Base-by-base conservation (phyloP, 1,140 invertebrate species). In the Probaryconus sp. region DNA sequence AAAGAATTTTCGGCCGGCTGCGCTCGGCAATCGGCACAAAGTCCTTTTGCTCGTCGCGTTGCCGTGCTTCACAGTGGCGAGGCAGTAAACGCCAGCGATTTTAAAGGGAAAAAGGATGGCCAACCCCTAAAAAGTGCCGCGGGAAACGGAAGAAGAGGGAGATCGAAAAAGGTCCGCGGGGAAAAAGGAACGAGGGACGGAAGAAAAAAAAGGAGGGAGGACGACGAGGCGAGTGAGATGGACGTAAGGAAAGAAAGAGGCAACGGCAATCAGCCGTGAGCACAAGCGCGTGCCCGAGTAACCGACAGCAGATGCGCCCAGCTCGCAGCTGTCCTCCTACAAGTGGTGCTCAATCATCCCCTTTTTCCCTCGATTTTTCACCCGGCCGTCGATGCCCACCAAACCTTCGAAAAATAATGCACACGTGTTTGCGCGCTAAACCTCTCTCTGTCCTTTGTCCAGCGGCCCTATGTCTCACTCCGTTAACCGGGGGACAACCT, bases 341-440 rank as follows among this genome's bases (percentile, higher is more conserved):
- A 86, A 87, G 85, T 86, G 85, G 84, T 86, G 85, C 85, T 85
- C 85, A 86, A 85, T 86, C 83, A 82, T 79, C 78, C 78, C 69
- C 77, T 79, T 79, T 79, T 78, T 69, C 47, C 56, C 56, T 56
- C 30, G 20, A 11, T 68, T 79, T 76, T 60, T 55, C 58, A 51
- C 42, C 58, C 31, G 48, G 28, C 71, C 79, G 81, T 61, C 35
- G 55, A 18, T 37, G 26, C 37, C 28, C 21, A 20, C 20, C 38
- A 17, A 21, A 7, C 11, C 43, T 14, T 38, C 40, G 45, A 69
- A 69, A 75, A 75, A 64, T 61, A 53, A 53, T 16, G 45, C 51
- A 63, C 67, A 63, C 67, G 68, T 64, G 50, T 40, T 71, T 38
- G 24, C 14, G 20, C 21, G 3, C 20, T 11, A 33, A 7, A 5